Evolutionary conservation across 1,140 invertebrate species (phyloP), one percentile per base, ranked within the genome.

Genomic region (Rhyzopertha dominica): DNA sequence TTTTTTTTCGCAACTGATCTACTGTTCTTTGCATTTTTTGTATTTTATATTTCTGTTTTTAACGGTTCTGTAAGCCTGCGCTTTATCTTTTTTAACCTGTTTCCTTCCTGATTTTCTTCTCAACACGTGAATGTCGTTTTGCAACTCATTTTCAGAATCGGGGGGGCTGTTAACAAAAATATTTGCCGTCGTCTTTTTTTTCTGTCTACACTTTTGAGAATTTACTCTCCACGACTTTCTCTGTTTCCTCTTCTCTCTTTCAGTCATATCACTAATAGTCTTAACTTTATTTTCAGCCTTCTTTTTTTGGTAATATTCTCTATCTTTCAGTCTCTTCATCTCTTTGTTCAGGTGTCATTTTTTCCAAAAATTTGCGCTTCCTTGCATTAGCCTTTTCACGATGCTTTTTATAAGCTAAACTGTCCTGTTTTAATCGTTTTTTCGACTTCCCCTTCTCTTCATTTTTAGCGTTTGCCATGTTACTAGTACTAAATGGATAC

Each of bases 231-330:
- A 18, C 13, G 23, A 13, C 13, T 41, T 40, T 47, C 49, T 47
- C 13, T 50, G 43, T 34, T 47, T 41, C 22, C 26, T 43, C 31
- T 51, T 55, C 36, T 52, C 9, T 51, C 29, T 38, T 40, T 48
- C 42, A 23, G 49, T 46, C 43, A 56, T 49, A 36, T 53, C 46
- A 50, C 14, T 40, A 31, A 52, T 17, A 34, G 16, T 46, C 20
- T 55, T 53, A 8, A 47, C 19, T 43, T 51, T 51, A 19, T 44
- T 52, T 50, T 53, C 49, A 32, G 38, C 42, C 32, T 51, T 49
- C 20, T 50, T 43, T 16, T 38, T 38, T 39, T 20, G 37, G 34
- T 45, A 50, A 47, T 38, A 40, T 41, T 31, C 39, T 19, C 28
- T 38, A 26, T 42, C 28, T 34, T 1, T 42, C 32, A 22, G 30